Evolutionary conservation across 2,888 invertebrate species (phyloP), one percentile per base, ranked within the genome.

Genomic region (Tetragonula carbonaria): DNA sequence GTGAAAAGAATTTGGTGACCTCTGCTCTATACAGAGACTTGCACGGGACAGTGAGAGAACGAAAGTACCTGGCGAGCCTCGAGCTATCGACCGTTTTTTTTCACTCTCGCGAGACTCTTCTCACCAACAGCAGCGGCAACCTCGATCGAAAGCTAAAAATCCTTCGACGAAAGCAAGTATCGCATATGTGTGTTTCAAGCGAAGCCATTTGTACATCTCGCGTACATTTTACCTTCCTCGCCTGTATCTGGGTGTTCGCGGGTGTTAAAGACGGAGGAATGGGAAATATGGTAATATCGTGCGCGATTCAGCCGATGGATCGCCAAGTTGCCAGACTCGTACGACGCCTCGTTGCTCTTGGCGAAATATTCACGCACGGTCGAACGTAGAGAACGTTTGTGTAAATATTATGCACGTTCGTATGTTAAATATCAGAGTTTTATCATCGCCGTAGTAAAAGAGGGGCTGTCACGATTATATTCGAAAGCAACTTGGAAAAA

Each of bases 41-140:
- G 70, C 45, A 74, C 70, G 45, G 23, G 33, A 57, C 50, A 4
- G 67, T 0, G 1, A 45, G 78, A 72, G 72, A 38, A 65, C 74
- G 78, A 77, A 88, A 84, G 86, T 85, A 85, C 76, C 70, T 68
- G 21, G 71, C 59, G 33, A 55, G 59, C 77, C 73, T 66, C 50
- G 21, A 81, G 77, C 82, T 53, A 87, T 82, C 85, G 77, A 74
- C 78, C 77, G 50, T 13, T 28, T 28, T 28, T 74, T 80, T 72
- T 80, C 74, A 66, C 79, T 71, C 62, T 80, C 18, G 70, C 21
- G 51, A 59, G 65, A 33, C 33, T 33, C 53, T 59, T 65, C 51
- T 33, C 62, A 67, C 21, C 21, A 33, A 66, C 28, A 77, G 21
- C 65, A 72, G 50, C 70, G 8, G 8, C n/a, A 33, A n/a, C 57